Evolutionary conservation across 2,797 vertebrate species (phyloP), one percentile per base, ranked within the genome.

Genomic region (Argyrosomus regius): DNA sequence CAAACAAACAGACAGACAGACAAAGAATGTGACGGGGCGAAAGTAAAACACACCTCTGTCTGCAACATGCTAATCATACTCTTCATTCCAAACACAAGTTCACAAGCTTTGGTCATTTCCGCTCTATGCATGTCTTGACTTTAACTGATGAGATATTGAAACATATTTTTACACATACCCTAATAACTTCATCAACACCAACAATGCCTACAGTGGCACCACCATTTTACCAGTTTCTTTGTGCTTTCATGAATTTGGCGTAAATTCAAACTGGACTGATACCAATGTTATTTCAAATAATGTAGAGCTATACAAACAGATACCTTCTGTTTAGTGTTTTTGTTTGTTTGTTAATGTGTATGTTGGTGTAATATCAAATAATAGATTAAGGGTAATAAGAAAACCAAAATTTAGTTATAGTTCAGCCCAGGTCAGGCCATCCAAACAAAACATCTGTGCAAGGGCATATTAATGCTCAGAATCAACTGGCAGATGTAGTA

Each of bases 21-120:
- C 26, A 79, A 62, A 81, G 67, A 62, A 3, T 63, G 49, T 43
- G 62, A 78, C 22, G 48, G 50, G 17, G 14, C 60, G 41, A 78
- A 71, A 71, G 62, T 46, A 70, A 62, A 70, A 59, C 66, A 77
- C 84, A 78, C 68, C 71, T 84, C 57, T 28, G 56, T 61, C 67
- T 66, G 48, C 16, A 56, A 80, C 75, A 87, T 61, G 58, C 82
- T 85, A 35, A 59, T 66, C 81, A 81, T 75, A 22, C 46, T 86
- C 46, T 48, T 87, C 84, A 78, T 87, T 84, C 75, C 76, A 81
- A 39, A 75, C 58, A 77, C 58, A 72, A 24, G 24, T 31, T 74
- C 11, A 73, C 26, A 39, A 74, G 59, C 16, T 86, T 68, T 20
- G 22, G 58, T 59, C 52, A 68, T 77, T 72, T 73, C 20, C 24